Evolutionary conservation across 2,797 vertebrate species (phyloP), one percentile per base, ranked within the genome.

Genomic region (Crypturellus tataupa): DNA sequence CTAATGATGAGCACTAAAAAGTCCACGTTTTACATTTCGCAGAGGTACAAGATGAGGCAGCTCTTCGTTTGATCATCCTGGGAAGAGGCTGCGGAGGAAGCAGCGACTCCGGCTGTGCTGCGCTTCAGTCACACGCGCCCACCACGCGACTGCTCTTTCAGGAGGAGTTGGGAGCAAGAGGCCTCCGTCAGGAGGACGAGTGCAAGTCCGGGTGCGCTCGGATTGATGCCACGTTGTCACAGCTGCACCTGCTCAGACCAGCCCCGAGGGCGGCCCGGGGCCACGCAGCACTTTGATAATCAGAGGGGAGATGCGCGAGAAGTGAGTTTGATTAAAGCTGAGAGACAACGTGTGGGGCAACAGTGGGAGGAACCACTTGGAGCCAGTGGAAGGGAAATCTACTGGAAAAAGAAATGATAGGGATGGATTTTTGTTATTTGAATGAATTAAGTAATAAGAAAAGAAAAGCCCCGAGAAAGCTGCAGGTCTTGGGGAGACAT

Each of bases 181-280:
- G 78, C 68, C 62, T 78, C 83, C 55, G 31, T 76, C 83, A 94
- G 85, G 27, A 76, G 92, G 81, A 91, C n/a, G 86, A 72, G 56
- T 90, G 87, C 76, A 87, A 73, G 88, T 88, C 46, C 70, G 85
- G 91, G 84, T 85, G 75, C 63, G 40, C 58, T 16, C 2, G 55
- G 85, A 85, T 31, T 70, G 89, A 91, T 96, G 93, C 85, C 75
- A 62, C 83, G 93, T 80, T 92, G 80, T 95, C 91, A 93, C 85
- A 88, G 85, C 89, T 93, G 88, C 94, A 93, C 94, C 95, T 93
- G 90, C 92, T 94, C 71, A 2, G 55, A 87, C 87, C 87, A 90
- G 82, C 94, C 95, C 87, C 62, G 70, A 71, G 88, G 55, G 79
- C 93, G 95, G 91, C 85, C 87, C 75, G 75, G 87, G 91, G 92